phyloP scores from a whole-genome alignment of 2,113 vertebrate species.

The Poeciliopsis prolifica region DNA sequence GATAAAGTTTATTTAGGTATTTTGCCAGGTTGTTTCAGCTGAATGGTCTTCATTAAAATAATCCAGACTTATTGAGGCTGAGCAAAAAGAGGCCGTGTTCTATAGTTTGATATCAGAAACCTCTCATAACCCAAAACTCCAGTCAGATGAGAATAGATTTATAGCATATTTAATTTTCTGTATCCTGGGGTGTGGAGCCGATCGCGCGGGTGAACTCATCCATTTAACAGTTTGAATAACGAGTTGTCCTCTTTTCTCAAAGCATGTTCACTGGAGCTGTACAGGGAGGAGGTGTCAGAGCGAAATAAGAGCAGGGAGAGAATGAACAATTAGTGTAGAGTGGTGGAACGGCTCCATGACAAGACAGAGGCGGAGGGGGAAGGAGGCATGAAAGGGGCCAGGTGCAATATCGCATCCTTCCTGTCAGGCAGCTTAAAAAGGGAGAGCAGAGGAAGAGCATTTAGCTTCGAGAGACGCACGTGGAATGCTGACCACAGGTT shows the following conservation, averaged over 20 bases:
- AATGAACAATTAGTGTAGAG: constrained; percentile 69
- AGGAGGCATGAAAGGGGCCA: constrained; percentile 70
- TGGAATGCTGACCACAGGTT: constrained; percentile 77
- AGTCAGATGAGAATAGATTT: constrained; percentile 50
- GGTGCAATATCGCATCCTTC: constrained; percentile 77
- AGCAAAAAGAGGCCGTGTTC: constrained; percentile 45
- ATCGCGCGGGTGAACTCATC: constrained; percentile 55
- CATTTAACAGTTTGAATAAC: constrained; percentile 70
- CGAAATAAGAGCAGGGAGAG: constrained; percentile 52
- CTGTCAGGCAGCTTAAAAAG: constrained; percentile 70
- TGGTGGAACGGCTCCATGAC: constrained; percentile 51
- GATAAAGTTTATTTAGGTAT: constrained; percentile 57
- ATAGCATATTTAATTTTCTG: constrained; percentile 37
- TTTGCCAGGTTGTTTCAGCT: constrained; percentile 54
- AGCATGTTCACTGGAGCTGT: constrained; percentile 44
- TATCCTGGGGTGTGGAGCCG: constrained; percentile 28
- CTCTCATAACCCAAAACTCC: constrained; percentile 37
- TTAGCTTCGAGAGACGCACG: constrained; percentile 70
- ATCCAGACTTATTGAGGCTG: constrained; percentile 46
- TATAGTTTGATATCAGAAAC: constrained; percentile 45
- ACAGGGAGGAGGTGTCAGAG: constrained; percentile 62
- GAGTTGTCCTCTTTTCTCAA: constrained; percentile 64
- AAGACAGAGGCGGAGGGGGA: constrained; percentile 45
- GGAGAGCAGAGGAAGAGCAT: constrained; percentile 70
- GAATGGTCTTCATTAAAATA: constrained; percentile 68